These are phyloP conservation scores for Argentina silus DNA, from an alignment of 2,797 vertebrate genomes.

Conservation along the genomic window DNA sequence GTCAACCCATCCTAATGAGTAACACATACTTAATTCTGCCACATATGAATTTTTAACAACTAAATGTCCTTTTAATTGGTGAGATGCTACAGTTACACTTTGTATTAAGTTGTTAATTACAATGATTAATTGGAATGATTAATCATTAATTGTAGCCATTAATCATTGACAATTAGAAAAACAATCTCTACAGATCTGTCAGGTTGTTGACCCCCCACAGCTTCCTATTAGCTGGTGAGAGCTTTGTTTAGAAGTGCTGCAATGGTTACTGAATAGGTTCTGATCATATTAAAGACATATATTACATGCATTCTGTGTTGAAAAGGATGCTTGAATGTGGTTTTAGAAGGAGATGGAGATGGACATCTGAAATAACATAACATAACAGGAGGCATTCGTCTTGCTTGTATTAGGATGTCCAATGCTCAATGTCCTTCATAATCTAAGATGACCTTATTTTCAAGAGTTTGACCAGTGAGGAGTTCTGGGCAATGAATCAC, in stretches of 20 bases:
- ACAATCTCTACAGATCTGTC: conserved; percentile 21
- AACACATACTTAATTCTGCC: conserved; percentile 41
- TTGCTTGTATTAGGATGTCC: neutral
- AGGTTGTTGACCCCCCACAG: conserved; percentile 16
- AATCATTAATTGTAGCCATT: conserved; percentile 49
- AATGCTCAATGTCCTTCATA: neutral
- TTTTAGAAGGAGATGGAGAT: neutral
- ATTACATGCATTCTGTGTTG: neutral
- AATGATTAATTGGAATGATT: conserved; percentile 50
- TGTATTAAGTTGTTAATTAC: conserved; percentile 54
- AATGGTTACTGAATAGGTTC: too few species aligned
- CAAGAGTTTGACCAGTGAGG: conserved; percentile 32
- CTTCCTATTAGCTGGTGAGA: conserved; percentile 5
- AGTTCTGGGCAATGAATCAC: conserved; percentile 49
- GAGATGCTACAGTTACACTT: conserved; percentile 30
- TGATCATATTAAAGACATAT: too few species aligned
- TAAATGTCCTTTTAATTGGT: conserved; percentile 46
- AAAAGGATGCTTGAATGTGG: neutral
- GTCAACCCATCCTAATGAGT: conserved; percentile 47
- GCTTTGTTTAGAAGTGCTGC: neutral
- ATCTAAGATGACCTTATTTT: conserved; percentile 1
- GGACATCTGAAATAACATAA: too few species aligned
- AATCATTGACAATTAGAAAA: conserved; percentile 47
- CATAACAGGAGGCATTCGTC: neutral
- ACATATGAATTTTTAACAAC: conserved; percentile 48